These are phyloP conservation scores for Spheniscus mendiculus DNA, from an alignment of 2,113 vertebrate species.

Conservation along the genomic window DNA sequence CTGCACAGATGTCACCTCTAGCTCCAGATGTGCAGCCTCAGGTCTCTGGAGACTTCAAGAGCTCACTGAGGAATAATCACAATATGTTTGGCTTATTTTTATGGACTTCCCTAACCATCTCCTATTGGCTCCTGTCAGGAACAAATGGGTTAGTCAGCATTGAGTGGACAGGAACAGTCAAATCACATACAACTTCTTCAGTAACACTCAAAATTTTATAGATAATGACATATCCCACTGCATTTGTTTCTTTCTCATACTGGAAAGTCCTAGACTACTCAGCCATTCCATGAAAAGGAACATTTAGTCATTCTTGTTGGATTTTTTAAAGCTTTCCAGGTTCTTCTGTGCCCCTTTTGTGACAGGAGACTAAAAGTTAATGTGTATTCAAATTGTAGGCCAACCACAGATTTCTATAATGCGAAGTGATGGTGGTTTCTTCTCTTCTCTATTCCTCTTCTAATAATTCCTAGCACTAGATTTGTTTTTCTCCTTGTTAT, in stretches of 20 bases:
- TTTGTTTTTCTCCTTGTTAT: neutral
- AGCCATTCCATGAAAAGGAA: neutral
- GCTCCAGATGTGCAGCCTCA: neutral
- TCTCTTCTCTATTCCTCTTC: neutral
- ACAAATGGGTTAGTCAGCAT: neutral
- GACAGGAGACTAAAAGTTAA: neutral
- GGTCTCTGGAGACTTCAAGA: neutral
- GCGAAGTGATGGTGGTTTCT: rapidly evolving
- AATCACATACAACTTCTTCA: neutral
- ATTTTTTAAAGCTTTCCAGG: neutral
- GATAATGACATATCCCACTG: neutral
- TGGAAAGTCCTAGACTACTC: too few species aligned
- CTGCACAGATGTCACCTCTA: neutral
- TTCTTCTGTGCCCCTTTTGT: neutral
- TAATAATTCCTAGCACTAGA: neutral
- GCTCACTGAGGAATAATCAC: neutral
- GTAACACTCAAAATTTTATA: neutral
- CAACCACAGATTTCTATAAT: neutral
- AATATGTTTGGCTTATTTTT: neutral
- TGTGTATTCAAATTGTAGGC: too few species aligned
- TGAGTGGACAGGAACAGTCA: neutral
- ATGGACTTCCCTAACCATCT: neutral
- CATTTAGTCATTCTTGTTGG: neutral
- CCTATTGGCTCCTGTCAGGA: neutral
- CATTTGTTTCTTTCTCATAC: neutral